These are phyloP conservation scores for Phasia obesa DNA, from an alignment of 2,888 invertebrate genomes.

Conservation along the genomic window DNA sequence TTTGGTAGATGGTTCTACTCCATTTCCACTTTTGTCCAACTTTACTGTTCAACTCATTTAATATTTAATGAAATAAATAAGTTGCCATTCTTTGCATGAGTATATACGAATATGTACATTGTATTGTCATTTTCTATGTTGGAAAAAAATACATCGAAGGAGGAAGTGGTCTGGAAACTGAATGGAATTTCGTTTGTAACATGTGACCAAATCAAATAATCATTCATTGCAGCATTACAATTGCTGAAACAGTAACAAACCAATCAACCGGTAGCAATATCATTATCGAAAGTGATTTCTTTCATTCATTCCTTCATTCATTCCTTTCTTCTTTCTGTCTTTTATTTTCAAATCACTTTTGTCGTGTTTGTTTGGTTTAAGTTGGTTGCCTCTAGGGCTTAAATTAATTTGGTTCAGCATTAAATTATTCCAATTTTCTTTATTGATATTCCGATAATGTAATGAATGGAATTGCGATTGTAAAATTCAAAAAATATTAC, in stretches of 20 bases:
- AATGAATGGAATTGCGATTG: slow-evolving; percentile 52
- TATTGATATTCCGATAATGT: slow-evolving; percentile 50
- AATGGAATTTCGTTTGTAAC: slow-evolving; percentile 78
- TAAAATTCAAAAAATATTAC: slow-evolving; percentile 13
- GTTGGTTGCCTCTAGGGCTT: slow-evolving; percentile 54
- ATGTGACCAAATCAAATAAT: slow-evolving; percentile 76
- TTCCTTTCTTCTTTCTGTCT: background rate
- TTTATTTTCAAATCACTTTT: slow-evolving; percentile 46
- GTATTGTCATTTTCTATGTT: background rate
- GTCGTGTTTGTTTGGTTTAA: slow-evolving; percentile 33
- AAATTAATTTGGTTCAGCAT: slow-evolving; percentile 46
- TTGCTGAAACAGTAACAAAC: slow-evolving; percentile 6
- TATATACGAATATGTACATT: background rate
- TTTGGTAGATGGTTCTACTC: slow-evolving; percentile 33
- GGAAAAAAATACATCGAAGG: background rate
- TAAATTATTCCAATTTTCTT: slow-evolving; percentile 63
- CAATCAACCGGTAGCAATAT: slow-evolving; percentile 35
- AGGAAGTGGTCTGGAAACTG: background rate
- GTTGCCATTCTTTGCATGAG: slow-evolving; percentile 8
- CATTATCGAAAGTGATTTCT: slow-evolving; percentile 66
- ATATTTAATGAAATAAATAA: slow-evolving; percentile 56
- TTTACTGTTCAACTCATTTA: slow-evolving; percentile 60
- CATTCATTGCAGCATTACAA: slow-evolving; percentile 63
- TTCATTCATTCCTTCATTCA: background rate
- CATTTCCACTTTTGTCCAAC: slow-evolving; percentile 39